phyloP scores from a whole-genome alignment of 1,140 invertebrate genomes.

The Ruditapes philippinarum region DNA sequence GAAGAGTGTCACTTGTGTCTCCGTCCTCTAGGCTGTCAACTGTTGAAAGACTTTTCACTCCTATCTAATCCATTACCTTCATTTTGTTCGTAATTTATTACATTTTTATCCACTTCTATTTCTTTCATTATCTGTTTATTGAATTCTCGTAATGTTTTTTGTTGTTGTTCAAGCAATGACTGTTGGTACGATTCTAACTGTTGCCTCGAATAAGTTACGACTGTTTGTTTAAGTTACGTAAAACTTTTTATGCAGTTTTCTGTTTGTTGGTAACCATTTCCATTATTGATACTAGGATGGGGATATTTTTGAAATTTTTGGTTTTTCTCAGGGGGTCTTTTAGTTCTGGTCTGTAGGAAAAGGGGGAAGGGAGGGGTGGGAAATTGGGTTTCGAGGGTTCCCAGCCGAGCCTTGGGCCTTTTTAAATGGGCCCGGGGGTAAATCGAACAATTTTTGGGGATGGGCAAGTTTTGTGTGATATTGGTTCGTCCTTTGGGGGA shows the following conservation, averaged over 20 bases:
- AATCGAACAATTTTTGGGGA: slow-evolving; percentile 70
- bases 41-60: slow-evolving; percentile 78
- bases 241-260: slow-evolving; percentile 75
- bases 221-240: slow-evolving; percentile 79
- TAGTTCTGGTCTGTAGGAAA: slow-evolving; percentile 50
- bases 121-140: slow-evolving; percentile 77
- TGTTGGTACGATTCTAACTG: slow-evolving; percentile 80
- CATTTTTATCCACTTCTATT: slow-evolving; percentile 71
- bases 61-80: slow-evolving; percentile 21
- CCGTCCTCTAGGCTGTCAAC: slow-evolving; percentile 78
- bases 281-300: slow-evolving; percentile 52
- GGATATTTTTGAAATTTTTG: slow-evolving; percentile 69
- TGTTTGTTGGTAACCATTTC: slow-evolving; percentile 32
- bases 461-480: slow-evolving; percentile 66
- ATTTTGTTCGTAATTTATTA: slow-evolving; percentile 37
- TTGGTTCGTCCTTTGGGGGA: slow-evolving; percentile 36
- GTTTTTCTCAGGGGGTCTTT: slow-evolving; percentile 68
- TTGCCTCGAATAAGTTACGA: slow-evolving; percentile 81
- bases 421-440: too few relatives aligned
- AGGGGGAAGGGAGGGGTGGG: slow-evolving; percentile 7
- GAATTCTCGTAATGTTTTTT: slow-evolving; percentile 79
- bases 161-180: slow-evolving; percentile 76
- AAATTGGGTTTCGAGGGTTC: neutral
- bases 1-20: slow-evolving; percentile 47
- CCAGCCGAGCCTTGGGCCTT: neutral